phyloP scores from a whole-genome alignment of 2,888 invertebrate genomes.

The Biston stratarius region DNA sequence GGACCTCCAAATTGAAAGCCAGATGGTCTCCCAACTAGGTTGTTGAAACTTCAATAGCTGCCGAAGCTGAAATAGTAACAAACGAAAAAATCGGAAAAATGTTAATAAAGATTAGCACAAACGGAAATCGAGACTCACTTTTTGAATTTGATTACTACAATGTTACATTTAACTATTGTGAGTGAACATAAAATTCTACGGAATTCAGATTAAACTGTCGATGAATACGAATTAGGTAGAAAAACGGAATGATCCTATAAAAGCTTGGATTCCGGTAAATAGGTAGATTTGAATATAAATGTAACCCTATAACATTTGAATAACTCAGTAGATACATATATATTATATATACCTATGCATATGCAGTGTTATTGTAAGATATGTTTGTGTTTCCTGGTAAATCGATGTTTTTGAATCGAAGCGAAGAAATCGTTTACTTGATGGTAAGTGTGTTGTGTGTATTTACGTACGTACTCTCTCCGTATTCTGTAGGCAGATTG shows the following conservation, averaged over 20 bases:
- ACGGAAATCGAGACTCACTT: conserved; percentile 1
- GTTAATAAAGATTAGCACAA: not conserved
- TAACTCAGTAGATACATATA: not conserved
- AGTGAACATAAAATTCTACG: conserved; percentile 1
- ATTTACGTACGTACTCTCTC: too few relatives aligned
- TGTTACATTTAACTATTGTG: conserved; percentile 4
- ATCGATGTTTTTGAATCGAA: not conserved
- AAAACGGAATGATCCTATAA: conserved; percentile 18
- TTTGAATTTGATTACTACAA: not conserved
- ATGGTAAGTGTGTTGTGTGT: too few relatives aligned
- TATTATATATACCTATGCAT: too few relatives aligned
- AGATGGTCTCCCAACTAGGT: too few relatives aligned
- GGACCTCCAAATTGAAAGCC: too few relatives aligned
- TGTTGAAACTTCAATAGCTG: too few relatives aligned
- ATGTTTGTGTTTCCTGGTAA: not conserved
- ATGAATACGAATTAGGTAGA: conserved; percentile 17
- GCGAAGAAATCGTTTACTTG: too few relatives aligned
- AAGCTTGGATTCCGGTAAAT: conserved; percentile 10
- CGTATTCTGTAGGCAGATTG: too few relatives aligned
- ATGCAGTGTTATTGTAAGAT: not conserved
- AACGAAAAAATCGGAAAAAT: not conserved
- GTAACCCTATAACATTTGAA: conserved; percentile 9
- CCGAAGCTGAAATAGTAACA: not conserved
- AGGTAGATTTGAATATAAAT: conserved; percentile 12
- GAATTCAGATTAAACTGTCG: conserved; percentile 15